phyloP scores from a whole-genome alignment of 2,113 vertebrate species.

The Lota lota region DNA sequence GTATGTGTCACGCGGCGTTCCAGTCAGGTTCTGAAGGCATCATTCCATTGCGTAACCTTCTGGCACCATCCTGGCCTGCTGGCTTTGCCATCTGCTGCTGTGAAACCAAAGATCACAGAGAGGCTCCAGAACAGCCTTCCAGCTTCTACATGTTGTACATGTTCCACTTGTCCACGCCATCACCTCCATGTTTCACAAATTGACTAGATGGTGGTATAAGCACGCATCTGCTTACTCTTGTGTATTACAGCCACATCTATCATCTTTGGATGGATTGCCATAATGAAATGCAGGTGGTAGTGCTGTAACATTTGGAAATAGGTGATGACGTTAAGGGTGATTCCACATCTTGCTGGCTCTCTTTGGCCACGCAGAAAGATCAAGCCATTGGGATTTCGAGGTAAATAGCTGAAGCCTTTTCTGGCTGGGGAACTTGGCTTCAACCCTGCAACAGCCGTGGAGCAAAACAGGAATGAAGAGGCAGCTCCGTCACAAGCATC shows the following conservation, averaged over 20 bases:
- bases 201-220: no score
- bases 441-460: constrained; percentile 50
- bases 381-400: constrained; percentile 17
- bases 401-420: constrained; percentile 23
- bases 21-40: constrained; percentile 65
- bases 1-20: constrained; percentile 58
- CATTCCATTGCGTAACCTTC: constrained; percentile 77
- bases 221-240: no score
- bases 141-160: constrained; percentile 52
- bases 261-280: no score
- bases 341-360: constrained; percentile 8
- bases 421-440: constrained; percentile 46
- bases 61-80: constrained; percentile 72
- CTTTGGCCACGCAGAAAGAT: constrained; percentile 23
- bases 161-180: neutral
- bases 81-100: constrained; percentile 75
- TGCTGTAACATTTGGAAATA: no score
- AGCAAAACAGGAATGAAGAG: constrained; percentile 54
- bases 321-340: neutral
- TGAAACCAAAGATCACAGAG: constrained; percentile 54
- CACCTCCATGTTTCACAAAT: no score
- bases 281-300: no score
- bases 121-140: constrained; percentile 42
- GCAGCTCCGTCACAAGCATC: constrained; percentile 52
- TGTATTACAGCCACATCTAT: no score